Evolutionary conservation across 2,888 invertebrate species (phyloP).

Genomic region (Yponomeuta malinellus): DNA sequence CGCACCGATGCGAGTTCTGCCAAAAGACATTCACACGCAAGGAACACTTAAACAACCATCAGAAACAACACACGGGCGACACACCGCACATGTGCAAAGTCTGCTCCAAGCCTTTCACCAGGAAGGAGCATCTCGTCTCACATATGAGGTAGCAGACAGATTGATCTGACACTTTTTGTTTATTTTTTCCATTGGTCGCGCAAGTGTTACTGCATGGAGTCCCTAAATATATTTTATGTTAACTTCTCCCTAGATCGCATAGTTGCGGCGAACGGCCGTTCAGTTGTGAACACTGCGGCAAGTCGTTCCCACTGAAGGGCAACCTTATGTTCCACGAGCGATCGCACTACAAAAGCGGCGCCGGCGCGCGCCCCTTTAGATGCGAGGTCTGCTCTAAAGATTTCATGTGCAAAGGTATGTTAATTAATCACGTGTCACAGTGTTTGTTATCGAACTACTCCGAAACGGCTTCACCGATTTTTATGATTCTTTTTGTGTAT

Average conservation of each 20-base stretch:
- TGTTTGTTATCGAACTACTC: too few relatives aligned
- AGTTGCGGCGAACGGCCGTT: slow-evolving; percentile 87
- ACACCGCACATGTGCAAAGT: slow-evolving; percentile 83
- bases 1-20: slow-evolving; percentile 83
- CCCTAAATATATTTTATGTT: background rate
- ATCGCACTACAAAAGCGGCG: slow-evolving; percentile 86
- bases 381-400: slow-evolving; percentile 91
- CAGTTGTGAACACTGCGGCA: slow-evolving; percentile 90
- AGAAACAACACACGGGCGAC: slow-evolving; percentile 83
- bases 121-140: slow-evolving; percentile 83
- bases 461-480: too few relatives aligned
- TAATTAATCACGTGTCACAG: too few relatives aligned
- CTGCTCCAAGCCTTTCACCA: slow-evolving; percentile 83
- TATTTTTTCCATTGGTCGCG: too few relatives aligned
- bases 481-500: too few relatives aligned
- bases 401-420: slow-evolving; percentile 87
- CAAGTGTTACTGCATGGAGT: too few relatives aligned
- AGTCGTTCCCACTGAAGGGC: slow-evolving; percentile 89
- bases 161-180: too few relatives aligned
- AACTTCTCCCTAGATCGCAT: slow-evolving; percentile 56
- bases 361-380: slow-evolving; percentile 80
- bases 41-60: slow-evolving; percentile 80
- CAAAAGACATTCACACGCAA: slow-evolving; percentile 84
- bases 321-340: slow-evolving; percentile 91
- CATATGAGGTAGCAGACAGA: slow-evolving; percentile 78